These are phyloP conservation scores for Caiman crocodilus DNA, from an alignment of 2,797 vertebrate genomes.

Conservation along the genomic window DNA sequence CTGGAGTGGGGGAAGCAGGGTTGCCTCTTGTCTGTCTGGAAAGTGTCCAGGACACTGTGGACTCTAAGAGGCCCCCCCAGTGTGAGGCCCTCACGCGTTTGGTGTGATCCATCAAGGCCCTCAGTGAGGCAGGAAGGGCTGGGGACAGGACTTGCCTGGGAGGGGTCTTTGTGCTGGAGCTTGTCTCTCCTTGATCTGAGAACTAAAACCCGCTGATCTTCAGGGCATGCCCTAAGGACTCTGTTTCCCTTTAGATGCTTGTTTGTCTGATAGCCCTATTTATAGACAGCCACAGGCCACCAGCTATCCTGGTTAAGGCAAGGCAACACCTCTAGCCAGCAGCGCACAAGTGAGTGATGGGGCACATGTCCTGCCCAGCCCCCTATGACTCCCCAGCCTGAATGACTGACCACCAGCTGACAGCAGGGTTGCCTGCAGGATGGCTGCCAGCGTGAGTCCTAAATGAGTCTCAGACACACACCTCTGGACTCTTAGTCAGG, in stretches of 20 bases:
- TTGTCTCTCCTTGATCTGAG: background rate
- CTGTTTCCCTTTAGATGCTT: background rate
- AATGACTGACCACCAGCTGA: too few species aligned
- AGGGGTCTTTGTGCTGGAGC: background rate
- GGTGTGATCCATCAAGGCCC: background rate
- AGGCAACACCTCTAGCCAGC: too few species aligned
- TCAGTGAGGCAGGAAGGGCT: background rate
- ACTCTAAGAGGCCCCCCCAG: background rate
- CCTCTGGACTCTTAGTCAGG: too few species aligned
- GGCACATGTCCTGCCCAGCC: too few species aligned
- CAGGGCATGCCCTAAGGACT: background rate
- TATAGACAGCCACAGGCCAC: background rate
- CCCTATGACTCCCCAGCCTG: too few species aligned
- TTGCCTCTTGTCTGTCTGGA: background rate
- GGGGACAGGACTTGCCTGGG: background rate
- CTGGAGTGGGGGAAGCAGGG: background rate
- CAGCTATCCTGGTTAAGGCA: too few species aligned
- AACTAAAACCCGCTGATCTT: background rate
- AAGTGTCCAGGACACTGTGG: background rate
- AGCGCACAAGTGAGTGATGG: too few species aligned
- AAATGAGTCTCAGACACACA: too few species aligned
- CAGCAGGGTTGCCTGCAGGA: too few species aligned
- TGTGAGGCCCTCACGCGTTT: background rate
- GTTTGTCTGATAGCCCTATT: background rate
- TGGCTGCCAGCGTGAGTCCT: too few species aligned